Evolutionary conservation across 2,888 invertebrate genomes (phyloP).

Genomic region (Trachelus iudaicus): DNA sequence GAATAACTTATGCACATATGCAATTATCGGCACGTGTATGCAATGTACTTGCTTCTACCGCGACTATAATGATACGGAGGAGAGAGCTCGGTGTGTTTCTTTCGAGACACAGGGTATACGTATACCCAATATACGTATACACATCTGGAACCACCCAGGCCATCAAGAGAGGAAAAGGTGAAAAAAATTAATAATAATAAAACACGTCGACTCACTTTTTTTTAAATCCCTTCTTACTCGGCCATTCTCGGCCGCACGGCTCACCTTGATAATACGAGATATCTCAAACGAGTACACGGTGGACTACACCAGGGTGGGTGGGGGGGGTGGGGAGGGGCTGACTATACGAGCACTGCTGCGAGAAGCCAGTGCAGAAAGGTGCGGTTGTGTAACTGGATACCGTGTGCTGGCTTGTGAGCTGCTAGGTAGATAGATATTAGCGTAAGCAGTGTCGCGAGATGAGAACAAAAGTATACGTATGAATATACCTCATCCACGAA

Average conservation of each 20-base stretch:
- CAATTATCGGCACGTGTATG: not conserved
- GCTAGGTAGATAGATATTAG: not conserved
- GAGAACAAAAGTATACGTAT: not conserved
- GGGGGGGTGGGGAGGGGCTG: not conserved
- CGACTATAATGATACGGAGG: conserved; percentile 8
- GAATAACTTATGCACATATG: not conserved
- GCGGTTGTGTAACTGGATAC: conserved; percentile 6
- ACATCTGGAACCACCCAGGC: not conserved
- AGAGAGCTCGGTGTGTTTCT: conserved; percentile 19
- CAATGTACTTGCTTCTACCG: not conserved
- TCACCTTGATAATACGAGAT: conserved; percentile 50
- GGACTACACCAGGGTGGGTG: not conserved
- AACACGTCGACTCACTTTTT: not conserved
- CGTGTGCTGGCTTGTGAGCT: not conserved
- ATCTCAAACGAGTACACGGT: conserved; percentile 38
- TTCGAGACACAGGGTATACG: not conserved
- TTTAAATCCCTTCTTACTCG: not conserved
- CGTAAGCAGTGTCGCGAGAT: not conserved
- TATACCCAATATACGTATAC: no score
- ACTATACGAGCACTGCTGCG: not conserved
- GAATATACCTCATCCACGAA: not conserved
- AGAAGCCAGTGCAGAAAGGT: not conserved
- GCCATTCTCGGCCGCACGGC: conserved; percentile 11
- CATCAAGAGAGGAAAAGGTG: not conserved
- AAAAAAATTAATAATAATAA: not conserved